phyloP scores from a whole-genome alignment of 2,888 invertebrate genomes.

The Amiota minor region DNA sequence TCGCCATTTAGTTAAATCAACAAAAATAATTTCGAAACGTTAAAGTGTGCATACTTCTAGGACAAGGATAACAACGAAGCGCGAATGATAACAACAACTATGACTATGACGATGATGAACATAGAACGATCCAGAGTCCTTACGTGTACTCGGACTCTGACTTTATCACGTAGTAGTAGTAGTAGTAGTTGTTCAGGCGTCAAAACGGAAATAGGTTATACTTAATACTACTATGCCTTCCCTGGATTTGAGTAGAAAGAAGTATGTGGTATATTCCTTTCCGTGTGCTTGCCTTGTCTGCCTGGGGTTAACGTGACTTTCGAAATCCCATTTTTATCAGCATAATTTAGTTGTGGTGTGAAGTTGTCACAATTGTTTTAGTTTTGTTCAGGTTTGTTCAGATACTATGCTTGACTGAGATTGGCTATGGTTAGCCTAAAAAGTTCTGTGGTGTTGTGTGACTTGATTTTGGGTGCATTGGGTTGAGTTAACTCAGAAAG shows the following conservation, averaged over 20 bases:
- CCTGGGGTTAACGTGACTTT: constrained; percentile 56
- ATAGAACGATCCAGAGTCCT: not conserved
- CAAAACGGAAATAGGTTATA: not conserved
- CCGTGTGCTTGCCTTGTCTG: constrained; percentile 22
- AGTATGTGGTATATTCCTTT: not conserved
- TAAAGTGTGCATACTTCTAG: constrained; percentile 28
- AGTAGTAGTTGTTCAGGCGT: not conserved
- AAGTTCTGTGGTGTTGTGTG: no score
- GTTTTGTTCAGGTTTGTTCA: constrained; percentile 28
- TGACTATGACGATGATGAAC: no score
- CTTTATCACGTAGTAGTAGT: constrained; percentile 28
- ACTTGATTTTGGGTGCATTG: no score
- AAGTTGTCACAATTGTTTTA: constrained; percentile 41
- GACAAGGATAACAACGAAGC: not conserved
- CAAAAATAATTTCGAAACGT: constrained; percentile 53
- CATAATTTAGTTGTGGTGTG: constrained; percentile 57
- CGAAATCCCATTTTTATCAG: constrained; percentile 58
- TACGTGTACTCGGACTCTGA: not conserved
- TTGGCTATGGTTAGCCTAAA: no score
- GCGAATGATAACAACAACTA: no score
- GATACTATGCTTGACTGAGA: no score
- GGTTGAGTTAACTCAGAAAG: no score
- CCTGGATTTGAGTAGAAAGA: no score
- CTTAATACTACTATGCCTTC: no score
- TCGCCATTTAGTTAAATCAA: constrained; percentile 67